These are phyloP conservation scores for Leptocoma aspasia DNA, from an alignment of 2,113 vertebrate genomes.

Conservation along the genomic window DNA sequence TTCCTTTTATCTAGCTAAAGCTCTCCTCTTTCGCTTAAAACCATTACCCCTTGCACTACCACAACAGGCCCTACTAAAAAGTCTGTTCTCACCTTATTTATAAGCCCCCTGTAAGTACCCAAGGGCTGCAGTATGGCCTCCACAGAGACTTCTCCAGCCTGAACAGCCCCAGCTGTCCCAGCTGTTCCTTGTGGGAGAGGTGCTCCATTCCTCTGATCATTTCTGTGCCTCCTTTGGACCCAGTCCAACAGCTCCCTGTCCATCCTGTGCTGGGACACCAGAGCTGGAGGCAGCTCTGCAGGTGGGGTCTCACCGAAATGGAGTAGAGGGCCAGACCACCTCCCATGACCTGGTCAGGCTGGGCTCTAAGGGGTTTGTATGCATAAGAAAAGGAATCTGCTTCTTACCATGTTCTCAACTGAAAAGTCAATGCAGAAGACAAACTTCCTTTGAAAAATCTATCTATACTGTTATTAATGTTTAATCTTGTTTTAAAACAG, in stretches of 20 bases:
- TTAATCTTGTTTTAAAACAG: neutral
- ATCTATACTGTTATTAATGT: neutral
- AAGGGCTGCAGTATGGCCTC: neutral
- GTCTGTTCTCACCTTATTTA: neutral
- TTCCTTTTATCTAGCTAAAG: neutral
- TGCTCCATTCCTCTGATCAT: neutral
- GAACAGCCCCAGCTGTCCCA: neutral
- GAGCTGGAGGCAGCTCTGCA: neutral
- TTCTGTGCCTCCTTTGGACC: neutral
- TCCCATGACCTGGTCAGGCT: accelerated
- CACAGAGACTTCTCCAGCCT: neutral
- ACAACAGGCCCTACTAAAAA: neutral
- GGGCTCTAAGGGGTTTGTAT: neutral
- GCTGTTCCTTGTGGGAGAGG: accelerated
- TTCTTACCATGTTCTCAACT: neutral
- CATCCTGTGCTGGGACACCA: neutral
- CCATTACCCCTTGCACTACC: too few species aligned
- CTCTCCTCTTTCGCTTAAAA: neutral
- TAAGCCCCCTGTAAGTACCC: neutral
- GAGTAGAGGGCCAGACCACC: neutral
- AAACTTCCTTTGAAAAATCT: neutral
- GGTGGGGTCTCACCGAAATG: accelerated
- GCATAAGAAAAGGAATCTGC: neutral
- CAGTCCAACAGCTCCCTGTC: neutral
- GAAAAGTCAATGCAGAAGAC: neutral